Conservation (phyloP, 2,113 vertebrate genomes). For the Sclerurus mexicanus region DNA sequence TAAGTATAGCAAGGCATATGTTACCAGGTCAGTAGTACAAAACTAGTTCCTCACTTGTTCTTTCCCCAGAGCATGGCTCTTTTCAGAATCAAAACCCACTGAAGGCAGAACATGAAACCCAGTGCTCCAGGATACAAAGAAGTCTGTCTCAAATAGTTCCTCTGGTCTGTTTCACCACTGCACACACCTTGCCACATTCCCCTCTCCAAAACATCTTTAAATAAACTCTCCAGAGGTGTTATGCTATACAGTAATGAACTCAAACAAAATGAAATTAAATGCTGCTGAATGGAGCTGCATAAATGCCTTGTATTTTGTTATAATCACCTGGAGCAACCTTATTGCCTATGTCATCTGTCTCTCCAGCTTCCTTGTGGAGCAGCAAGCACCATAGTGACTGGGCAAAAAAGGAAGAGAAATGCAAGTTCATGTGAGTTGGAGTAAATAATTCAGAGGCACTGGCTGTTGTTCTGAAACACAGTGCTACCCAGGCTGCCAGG, state of each 20-base stretch:
- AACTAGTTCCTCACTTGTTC: background rate
- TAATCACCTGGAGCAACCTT: background rate
- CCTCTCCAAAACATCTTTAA: background rate
- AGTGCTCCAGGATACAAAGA: background rate
- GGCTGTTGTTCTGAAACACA: background rate
- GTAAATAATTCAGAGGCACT: constrained; percentile 49
- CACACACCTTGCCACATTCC: background rate
- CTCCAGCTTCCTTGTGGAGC: background rate
- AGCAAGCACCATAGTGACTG: background rate
- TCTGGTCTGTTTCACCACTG: background rate
- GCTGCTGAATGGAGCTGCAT: background rate
- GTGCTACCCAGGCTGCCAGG: background rate
- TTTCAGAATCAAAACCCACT: background rate
- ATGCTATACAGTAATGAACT: background rate
- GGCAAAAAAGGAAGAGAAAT: constrained; percentile 13
- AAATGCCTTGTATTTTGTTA: constrained; percentile 3
- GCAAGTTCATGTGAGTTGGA: constrained; percentile 33
- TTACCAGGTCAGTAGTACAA: background rate
- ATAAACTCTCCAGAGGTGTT: background rate
- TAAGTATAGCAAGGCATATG: background rate
- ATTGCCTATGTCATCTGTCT: background rate
- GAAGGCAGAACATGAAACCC: background rate
- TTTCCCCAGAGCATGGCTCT: background rate
- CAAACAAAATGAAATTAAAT: background rate
- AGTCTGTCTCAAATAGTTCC: background rate